Base-by-base conservation (phyloP, 2,888 invertebrate genomes). In the Anodontia alba region DNA sequence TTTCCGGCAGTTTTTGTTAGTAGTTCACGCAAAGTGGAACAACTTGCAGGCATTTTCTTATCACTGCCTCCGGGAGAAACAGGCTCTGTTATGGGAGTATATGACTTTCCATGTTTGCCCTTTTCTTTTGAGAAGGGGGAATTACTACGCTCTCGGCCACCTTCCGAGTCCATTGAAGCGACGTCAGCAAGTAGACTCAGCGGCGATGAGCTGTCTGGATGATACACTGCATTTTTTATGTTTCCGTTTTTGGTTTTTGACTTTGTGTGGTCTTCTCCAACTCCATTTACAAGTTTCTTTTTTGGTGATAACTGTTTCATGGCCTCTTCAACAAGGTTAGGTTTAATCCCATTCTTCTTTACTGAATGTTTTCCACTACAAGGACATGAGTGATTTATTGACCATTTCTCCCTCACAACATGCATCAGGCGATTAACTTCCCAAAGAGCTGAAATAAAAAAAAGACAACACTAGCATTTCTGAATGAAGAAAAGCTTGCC, bases 11-110 rank as follows among this genome's bases (percentile, higher is more conserved):
- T 97, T 83, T 97, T 95, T 80, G 97, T 97, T 8, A 98, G 95
- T 67, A 98, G 94, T 92, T 98, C 97, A 0, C 97, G 95, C 17
- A 98, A 95, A 0, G 97, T 97, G 0, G 97, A 97, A 94, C 96
- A 97, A 94, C 96, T 97, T 29, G 89, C 80, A 26, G 89, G 87
- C 43, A 87, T 88, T 77, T 92, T 92, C 78, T 91, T 91, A 17
- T 86, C 85, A 23, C 86, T 86, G 23, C 85, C 86, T 31, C 87
- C 86, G 10, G 89, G 89, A 5, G 89, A 89, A 15, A 89, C 89
- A 0, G 89, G 89, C 66, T 89, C 89, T 3, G 89, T 89, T 72
- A 89, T 89, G n/a, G 89, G 89, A 69, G 80, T 89, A 38, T 86
- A 86, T 0, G 88, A 87, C 71, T 90, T 91, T 20, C 87, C 86